Base-by-base conservation (phyloP, 2,113 vertebrate genomes). In the Calyptomena viridis region DNA sequence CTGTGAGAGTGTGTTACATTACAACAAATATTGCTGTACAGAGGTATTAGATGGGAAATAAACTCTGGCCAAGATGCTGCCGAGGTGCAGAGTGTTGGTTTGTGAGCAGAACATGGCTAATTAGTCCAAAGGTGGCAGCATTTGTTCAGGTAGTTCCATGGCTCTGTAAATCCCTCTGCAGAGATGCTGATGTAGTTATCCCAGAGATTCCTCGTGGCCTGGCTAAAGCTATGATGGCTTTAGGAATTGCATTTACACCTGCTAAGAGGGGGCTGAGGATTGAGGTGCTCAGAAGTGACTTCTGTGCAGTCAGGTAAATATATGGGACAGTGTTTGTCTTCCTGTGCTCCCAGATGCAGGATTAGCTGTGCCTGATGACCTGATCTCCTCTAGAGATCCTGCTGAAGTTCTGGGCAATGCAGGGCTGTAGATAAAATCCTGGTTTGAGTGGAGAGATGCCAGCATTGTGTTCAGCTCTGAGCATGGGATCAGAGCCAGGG, bases 361-460 rank as follows among this genome's bases (percentile, higher is more conserved):
- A 89, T 85, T 76, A 83, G 92, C 82, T 85, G 49, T 2, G 40
- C 58, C 77, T 8, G 66, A 82, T 93, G 95, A 95, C 94, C 86
- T 79, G 89, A 81, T 94, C 91, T 94, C 91, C 94, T 96, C 93
- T 52, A 87, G 87, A 73, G 84, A 91, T 44, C 37, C 89, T 79
- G 87, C 94, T 93, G 39, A 72, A 90, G 71, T 44, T 25, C 2
- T 14, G 82, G 76, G 1, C 93, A 71, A 91, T 0, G 11, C 85
- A 86, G 39, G 72, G 24, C 90, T 74, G 83, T 83, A 33, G 8
- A 92, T 97, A 96, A 92, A 90, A 83, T 79, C 40, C 42, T 66
- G 88, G 19, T 9, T 53, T 50, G 47, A 37, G 52, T 77, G 88
- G 88, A 95, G 90, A 80, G 92, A 22, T 3, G 88, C 95, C 96